Conservation (phyloP, 2,797 vertebrate species). For the Melanotaenia pygmaea region DNA sequence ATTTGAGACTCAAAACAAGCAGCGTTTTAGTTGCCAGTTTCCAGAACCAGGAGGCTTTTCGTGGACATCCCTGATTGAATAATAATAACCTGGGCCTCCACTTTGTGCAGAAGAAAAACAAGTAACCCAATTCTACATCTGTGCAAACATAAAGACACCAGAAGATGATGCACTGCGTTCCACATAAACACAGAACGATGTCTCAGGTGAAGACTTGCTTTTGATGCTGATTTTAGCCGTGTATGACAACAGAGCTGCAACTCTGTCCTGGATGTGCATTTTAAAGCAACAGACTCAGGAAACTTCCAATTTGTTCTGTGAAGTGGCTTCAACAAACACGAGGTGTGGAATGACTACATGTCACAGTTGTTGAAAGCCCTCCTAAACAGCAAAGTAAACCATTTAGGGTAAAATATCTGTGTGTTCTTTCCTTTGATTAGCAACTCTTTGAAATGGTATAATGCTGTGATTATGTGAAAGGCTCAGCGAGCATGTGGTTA, state of each 20-base stretch:
- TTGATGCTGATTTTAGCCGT: not conserved
- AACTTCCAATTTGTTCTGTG: conserved; percentile 28
- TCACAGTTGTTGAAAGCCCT: conserved; percentile 32
- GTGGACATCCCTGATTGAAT: not conserved
- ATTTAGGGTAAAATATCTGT: conserved; percentile 75
- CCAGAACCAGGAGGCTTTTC: not conserved
- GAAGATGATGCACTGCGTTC: not conserved
- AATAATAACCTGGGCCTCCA: not conserved
- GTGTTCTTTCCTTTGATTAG: conserved; percentile 76
- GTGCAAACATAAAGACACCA: not conserved
- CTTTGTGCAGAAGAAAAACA: not conserved
- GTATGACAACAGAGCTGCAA: not conserved
- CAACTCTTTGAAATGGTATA: conserved; percentile 74
- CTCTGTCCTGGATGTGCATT: not conserved
- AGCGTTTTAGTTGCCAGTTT: not conserved
- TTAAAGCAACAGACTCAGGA: not conserved
- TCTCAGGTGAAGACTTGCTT: conserved; percentile 18
- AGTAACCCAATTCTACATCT: not conserved
- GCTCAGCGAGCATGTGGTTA: conserved; percentile 69
- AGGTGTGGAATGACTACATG: conserved; percentile 63
- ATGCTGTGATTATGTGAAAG: conserved; percentile 75
- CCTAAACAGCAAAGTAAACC: conserved; percentile 64
- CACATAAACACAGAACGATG: not conserved
- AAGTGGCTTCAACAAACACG: conserved; percentile 51
- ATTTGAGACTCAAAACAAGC: not conserved